Conservation (phyloP, 2,888 invertebrate species). For the Amiota mariae region DNA sequence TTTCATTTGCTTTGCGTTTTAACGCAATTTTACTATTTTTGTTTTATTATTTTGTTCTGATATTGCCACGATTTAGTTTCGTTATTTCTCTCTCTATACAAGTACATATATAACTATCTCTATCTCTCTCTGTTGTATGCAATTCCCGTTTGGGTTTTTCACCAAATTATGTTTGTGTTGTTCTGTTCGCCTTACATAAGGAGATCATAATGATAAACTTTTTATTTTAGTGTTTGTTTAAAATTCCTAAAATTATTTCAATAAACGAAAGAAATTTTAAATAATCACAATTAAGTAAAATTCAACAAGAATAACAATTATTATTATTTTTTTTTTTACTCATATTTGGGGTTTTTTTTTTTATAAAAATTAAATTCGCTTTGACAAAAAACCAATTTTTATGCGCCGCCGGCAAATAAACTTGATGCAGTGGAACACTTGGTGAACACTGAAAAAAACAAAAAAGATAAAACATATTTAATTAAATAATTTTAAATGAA, state of each 20-base stretch:
- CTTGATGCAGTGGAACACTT: slow-evolving; percentile 20
- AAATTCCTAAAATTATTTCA: background rate
- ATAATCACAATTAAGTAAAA: background rate
- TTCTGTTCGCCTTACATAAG: slow-evolving; percentile 46
- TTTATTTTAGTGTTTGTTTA: background rate
- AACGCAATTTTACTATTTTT: slow-evolving; percentile 34
- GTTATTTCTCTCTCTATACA: background rate
- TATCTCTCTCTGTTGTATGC: slow-evolving; percentile 13
- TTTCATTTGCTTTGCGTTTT: background rate
- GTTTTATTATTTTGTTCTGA: slow-evolving; percentile 49
- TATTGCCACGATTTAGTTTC: slow-evolving; percentile 59
- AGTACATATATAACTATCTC: slow-evolving; percentile 7
- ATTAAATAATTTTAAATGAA: background rate
- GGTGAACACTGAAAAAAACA: slow-evolving; percentile 20
- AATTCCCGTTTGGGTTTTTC: slow-evolving; percentile 28
- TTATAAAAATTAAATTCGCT: slow-evolving; percentile 30
- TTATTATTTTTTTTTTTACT: slow-evolving; percentile 13
- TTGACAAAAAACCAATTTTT: slow-evolving; percentile 17
- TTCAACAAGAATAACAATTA: background rate
- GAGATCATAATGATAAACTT: slow-evolving; percentile 48
- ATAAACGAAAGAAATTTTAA: too few species aligned
- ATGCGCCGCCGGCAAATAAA: background rate
- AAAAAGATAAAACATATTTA: background rate
- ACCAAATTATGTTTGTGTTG: background rate
- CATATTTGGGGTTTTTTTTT: slow-evolving; percentile 11